Evolutionary conservation across 2,888 invertebrate species (phyloP), one percentile per base, ranked within the genome.

Genomic region (Leptogaster cylindrica): DNA sequence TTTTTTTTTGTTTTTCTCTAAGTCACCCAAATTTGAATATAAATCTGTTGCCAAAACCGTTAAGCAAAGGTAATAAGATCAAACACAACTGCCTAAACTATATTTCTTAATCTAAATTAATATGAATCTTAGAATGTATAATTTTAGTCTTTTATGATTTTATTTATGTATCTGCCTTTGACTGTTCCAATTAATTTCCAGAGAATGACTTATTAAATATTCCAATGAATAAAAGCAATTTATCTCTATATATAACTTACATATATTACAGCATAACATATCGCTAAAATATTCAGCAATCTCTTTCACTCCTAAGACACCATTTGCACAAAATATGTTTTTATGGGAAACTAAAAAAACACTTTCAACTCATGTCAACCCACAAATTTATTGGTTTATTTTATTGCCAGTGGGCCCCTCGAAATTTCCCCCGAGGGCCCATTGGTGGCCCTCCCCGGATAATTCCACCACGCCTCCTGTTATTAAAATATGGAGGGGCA

Each of bases 391-490:
- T 28, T 12, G 10, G 28, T 7, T 18, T 16, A 46, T 1, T 55
- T 55, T 16, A 51, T 3, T 48, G 27, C 50, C 48, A 48, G 16
- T 28, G 8, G 5, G 18, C 20, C 28, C 79, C 81, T 71, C 80
- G 77, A 75, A 79, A 80, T 70, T 76, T 77, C 61, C 76, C 78
- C 51, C 79, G 77, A 68, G 74, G 76, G 33, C 70, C 64, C 27
- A 68, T 71, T 23, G 66, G 67, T 25, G 68, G 67, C 2, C 70
- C 68, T 3, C 70, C 72, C 20, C 71, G 69, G 64, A 71, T 72
- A 39, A 75, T 75, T n/a, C 73, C 76, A 25, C 74, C 71, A 10
- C 71, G 74, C 28, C 73, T 71, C 2, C 75, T 73, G 7, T 64
- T 63, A 61, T 66, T 66, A 46, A 66, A 70, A 23, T 64, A 66